Evolutionary conservation across 2,888 invertebrate genomes (phyloP).

Genomic region (Ichneumon xanthorius): DNA sequence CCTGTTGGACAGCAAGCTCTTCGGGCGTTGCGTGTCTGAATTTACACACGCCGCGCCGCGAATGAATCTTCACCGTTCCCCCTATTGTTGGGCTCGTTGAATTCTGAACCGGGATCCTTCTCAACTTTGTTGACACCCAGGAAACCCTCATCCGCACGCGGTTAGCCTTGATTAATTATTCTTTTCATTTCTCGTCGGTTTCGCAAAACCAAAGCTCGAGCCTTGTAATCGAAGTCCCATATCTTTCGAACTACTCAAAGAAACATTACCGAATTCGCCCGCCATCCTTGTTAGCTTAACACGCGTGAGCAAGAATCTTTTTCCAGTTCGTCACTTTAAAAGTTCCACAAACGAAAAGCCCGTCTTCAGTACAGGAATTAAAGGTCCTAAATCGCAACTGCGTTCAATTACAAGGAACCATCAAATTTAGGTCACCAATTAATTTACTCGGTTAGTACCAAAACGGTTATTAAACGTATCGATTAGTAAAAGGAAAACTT

Average conservation of each 20-base stretch:
- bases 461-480: no score
- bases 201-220: background rate
- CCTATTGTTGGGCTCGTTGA: background rate
- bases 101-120: constrained; percentile 17
- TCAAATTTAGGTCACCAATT: background rate
- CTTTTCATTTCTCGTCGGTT: constrained; percentile 20
- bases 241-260: background rate
- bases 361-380: no score
- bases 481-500: background rate
- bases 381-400: background rate
- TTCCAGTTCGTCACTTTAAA: background rate
- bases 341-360: background rate
- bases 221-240: background rate
- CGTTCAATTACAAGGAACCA: background rate
- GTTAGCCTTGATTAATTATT: constrained; percentile 24
- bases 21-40: constrained; percentile 12
- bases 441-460: background rate
- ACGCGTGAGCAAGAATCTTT: background rate
- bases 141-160: background rate
- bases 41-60: constrained; percentile 8
- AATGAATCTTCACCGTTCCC: background rate
- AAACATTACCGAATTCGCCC: background rate
- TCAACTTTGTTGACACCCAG: constrained; percentile 15
- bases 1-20: constrained; percentile 5
- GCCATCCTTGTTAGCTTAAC: background rate